phyloP scores from a whole-genome alignment of 2,797 vertebrate genomes.

The Chromis chromis region DNA sequence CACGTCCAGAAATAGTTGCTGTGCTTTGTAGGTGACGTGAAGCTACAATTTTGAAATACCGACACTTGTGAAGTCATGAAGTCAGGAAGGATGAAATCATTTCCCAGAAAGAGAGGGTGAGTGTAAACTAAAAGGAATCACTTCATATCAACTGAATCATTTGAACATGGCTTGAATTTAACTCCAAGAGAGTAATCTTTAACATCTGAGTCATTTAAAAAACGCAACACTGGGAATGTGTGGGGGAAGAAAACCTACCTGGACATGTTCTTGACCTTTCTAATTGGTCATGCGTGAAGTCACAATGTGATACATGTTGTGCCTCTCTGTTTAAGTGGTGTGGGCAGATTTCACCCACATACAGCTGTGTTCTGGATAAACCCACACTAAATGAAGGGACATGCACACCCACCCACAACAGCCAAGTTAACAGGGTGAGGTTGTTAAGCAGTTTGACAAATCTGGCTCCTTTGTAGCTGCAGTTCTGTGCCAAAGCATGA shows the following conservation, averaged over 20 bases:
- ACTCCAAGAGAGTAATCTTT: background rate
- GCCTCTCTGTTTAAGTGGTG: background rate
- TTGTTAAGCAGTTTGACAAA: constrained; percentile 29
- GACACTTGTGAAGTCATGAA: constrained; percentile 28
- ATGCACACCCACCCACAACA: constrained; percentile 8
- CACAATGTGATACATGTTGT: constrained; percentile 8
- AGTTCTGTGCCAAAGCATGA: constrained; percentile 29
- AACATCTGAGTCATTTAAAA: background rate
- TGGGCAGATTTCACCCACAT: background rate
- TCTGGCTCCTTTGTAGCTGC: constrained; percentile 23
- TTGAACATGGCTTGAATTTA: background rate
- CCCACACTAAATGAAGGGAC: background rate
- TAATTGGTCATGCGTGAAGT: background rate
- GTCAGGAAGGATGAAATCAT: constrained; percentile 54
- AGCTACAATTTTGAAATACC: constrained; percentile 53
- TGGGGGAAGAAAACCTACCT: background rate
- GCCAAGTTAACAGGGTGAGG: constrained; percentile 7
- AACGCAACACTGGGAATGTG: background rate
- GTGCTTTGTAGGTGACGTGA: constrained; percentile 44
- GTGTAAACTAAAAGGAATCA: constrained; percentile 10
- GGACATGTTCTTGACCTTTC: constrained; percentile 19
- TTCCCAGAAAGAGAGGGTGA: constrained; percentile 21
- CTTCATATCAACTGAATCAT: constrained; percentile 5
- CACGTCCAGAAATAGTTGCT: constrained; percentile 52
- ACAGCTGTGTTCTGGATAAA: constrained; percentile 15